Base-by-base conservation (phyloP, 2,888 invertebrate species). In the Pterobdella sp. region DNA sequence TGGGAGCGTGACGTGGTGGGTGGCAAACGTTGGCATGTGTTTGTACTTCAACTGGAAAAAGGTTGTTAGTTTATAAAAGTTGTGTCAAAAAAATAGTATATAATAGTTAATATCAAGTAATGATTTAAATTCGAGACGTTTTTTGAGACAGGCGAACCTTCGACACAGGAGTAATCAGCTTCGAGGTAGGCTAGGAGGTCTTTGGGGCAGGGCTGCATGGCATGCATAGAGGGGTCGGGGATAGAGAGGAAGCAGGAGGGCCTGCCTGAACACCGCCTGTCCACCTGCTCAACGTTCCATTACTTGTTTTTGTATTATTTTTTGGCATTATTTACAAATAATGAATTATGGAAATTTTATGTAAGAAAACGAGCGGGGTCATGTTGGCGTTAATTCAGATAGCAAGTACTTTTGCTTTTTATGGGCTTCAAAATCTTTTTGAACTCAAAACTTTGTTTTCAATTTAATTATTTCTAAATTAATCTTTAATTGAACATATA, bases 111-210 rank as follows among this genome's bases (percentile, higher is more conserved):
- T 49, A 18, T 49, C 14, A 18, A 14, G n/a, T 18, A 49, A 49
- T n/a, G 52, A n/a, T 49, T 49, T 18, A 49, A 14, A 18, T 49
- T 14, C 14, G 52, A n/a, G n/a, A 49, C 52, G 52, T 49, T 49
- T 14, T 18, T 14, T n/a, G 26, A 64, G 14, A n/a, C 26, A 64
- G 14, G 1, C 68, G 1, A 4, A 71, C 71, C 52, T 34, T 35
- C 56, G 31, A 71, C 68, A 63, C 74, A 74, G 22, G 49, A 32
- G 72, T 74, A 72, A 34, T 68, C 63, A 1, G 74, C 74, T 52
- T 74, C 74, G 26, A 74, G 72, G 60, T 74, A 74, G 34, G 72
- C 72, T 32, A 74, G 63, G 63, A 74, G 42, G 52, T 74, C 74
- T 37, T 72, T 72, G 32, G 74, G 72, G 32, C 74, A 74, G 10